A percentile compares a stretch with the other conserved stretches of the same genome.
Conservation (phyloP, 92 coral and sea anemone genomes). For the Palythoa heliodiscus region DNA sequence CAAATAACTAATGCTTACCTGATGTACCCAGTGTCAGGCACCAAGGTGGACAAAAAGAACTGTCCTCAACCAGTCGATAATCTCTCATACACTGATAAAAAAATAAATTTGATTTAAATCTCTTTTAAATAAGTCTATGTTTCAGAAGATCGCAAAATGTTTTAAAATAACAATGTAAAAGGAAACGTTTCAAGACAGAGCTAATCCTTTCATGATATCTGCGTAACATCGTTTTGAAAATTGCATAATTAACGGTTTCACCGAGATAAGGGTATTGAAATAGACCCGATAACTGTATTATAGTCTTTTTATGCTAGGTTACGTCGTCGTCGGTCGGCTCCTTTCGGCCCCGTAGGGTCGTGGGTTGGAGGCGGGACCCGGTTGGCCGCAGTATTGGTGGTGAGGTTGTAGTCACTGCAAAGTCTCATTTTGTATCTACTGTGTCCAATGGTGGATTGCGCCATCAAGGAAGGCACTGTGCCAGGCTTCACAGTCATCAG, state of each 20-base stretch:
- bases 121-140: no score
- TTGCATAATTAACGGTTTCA: not conserved
- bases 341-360: no score
- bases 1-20: constrained; percentile 56
- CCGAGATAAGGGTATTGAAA: no score
- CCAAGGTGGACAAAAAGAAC: constrained; percentile 95
- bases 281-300: not conserved
- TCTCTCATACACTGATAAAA: constrained; percentile 84
- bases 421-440: no score
- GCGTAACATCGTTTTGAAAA: no score
- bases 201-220: not conserved
- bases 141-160: not conserved
- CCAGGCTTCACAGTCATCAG: no score
- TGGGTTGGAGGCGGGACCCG: no score
- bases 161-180: not conserved
- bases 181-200: not conserved
- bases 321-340: no score
- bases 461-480: no score
- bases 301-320: not conserved
- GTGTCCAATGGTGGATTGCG: no score
- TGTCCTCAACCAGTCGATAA: constrained; percentile 94
- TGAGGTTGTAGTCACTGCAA: no score
- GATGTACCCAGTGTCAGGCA: constrained; percentile 83
- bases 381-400: no score
- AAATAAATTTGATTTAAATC: not conserved